A percentile compares a stretch with the other conserved stretches of the same genome.
phyloP scores from a whole-genome alignment of 2,113 vertebrate species.

The Eurypyga helias region DNA sequence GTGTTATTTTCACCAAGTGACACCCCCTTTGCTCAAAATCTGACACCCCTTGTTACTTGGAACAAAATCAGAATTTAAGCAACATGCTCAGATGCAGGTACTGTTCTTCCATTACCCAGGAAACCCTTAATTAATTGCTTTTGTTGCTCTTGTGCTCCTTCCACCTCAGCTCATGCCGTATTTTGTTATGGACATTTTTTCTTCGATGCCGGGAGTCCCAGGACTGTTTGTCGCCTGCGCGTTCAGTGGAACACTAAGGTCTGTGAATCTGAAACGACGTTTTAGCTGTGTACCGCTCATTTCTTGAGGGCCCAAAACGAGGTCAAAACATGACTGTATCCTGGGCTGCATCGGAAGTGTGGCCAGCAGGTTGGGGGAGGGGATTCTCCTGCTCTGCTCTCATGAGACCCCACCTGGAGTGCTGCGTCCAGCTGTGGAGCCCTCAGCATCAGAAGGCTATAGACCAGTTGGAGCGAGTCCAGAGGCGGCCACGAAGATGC shows the following conservation, averaged over 20 bases:
- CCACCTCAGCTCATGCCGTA: constrained; percentile 84
- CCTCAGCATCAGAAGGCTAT: too few species aligned
- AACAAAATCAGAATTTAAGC: neutral
- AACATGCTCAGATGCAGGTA: neutral
- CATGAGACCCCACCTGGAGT: too few species aligned
- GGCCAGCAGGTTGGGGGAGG: too few species aligned
- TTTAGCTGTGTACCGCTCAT: rapidly evolving
- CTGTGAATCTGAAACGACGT: neutral
- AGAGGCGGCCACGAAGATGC: too few species aligned
- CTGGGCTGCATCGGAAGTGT: too few species aligned
- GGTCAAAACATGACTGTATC: neutral
- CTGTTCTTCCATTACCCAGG: neutral
- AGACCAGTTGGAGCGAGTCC: too few species aligned
- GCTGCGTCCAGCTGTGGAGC: too few species aligned
- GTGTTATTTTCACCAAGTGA: neutral
- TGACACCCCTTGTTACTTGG: neutral
- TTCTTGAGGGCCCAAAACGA: neutral
- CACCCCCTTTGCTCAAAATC: neutral
- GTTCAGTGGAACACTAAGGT: constrained; percentile 90
- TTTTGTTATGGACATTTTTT: constrained; percentile 87
- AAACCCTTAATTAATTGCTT: neutral
- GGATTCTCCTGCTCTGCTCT: too few species aligned
- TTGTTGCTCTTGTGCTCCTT: neutral
- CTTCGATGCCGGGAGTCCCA: constrained; percentile 82
- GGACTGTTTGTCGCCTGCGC: constrained; percentile 89